These are phyloP conservation scores for Dyspetes luteomarginatus DNA, from an alignment of 2,888 invertebrate genomes.

Conservation along the genomic window DNA sequence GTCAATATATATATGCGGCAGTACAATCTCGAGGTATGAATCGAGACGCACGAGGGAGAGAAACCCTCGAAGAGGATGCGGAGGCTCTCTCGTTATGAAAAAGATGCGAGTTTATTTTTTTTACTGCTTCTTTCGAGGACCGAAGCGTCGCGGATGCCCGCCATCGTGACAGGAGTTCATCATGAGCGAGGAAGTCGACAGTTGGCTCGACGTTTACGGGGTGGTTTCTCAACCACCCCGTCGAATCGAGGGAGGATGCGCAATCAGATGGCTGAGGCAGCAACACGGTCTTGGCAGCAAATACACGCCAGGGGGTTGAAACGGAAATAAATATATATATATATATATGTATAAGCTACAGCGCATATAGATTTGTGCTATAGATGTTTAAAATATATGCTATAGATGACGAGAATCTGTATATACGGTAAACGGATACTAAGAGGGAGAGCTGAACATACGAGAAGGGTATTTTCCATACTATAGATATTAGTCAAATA, in stretches of 20 bases:
- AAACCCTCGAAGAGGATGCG: conserved; percentile 66
- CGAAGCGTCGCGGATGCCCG: conserved; percentile 82
- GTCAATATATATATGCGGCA: conserved; percentile 64
- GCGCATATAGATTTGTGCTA: not conserved
- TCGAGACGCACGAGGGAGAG: conserved; percentile 68
- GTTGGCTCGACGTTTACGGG: not conserved
- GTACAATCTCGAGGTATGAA: conserved; percentile 62
- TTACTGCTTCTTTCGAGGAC: conserved; percentile 79
- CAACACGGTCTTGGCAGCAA: not conserved
- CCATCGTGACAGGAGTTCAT: conserved; percentile 78
- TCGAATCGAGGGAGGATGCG: not conserved
- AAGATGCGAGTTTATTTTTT: conserved; percentile 78
- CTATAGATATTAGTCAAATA: conserved; percentile 6
- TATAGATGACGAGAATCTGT: conserved; percentile 16
- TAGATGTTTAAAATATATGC: not conserved
- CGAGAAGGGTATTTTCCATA: conserved; percentile 43
- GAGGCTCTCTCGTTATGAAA: conserved; percentile 70
- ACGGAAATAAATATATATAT: not conserved
- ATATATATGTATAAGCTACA: not conserved
- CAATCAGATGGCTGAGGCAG: too few species aligned
- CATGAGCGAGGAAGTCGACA: conserved; percentile 57
- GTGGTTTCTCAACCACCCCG: conserved; percentile 2
- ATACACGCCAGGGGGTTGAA: not conserved
- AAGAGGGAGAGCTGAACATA: conserved; percentile 46
- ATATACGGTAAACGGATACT: not conserved